These are phyloP conservation scores for Petaurus breviceps DNA, from an alignment of 2,113 vertebrate species.

Conservation along the genomic window DNA sequence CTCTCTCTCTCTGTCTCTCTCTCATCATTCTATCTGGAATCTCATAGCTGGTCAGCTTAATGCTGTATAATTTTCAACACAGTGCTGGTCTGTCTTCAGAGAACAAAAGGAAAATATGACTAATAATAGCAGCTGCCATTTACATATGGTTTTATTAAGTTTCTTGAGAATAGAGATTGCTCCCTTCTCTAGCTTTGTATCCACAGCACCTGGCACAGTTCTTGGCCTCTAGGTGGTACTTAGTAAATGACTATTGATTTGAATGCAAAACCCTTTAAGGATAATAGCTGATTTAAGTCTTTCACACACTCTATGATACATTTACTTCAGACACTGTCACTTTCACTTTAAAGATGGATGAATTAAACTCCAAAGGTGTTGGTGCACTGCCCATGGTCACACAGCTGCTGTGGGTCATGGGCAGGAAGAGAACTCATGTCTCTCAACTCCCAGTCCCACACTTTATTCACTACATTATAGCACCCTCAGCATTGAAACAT, in stretches of 20 bases:
- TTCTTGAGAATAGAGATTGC: not conserved
- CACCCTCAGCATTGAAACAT: not conserved
- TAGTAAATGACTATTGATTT: not conserved
- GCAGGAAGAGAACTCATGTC: not conserved
- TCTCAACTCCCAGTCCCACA: not conserved
- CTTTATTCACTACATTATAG: not conserved
- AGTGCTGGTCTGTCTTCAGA: not conserved
- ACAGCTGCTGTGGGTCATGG: not conserved
- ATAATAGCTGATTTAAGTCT: not conserved
- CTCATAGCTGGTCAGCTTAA: not conserved
- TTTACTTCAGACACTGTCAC: not conserved
- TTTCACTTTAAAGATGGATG: not conserved
- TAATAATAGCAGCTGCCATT: not conserved
- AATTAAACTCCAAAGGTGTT: not conserved
- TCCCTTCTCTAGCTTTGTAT: not conserved
- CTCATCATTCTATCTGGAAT: not conserved
- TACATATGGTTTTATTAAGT: not conserved
- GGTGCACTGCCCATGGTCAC: not conserved
- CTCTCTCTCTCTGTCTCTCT: not conserved
- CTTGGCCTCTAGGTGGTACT: not conserved
- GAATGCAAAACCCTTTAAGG: not conserved
- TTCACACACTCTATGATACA: not conserved
- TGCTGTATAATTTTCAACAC: not conserved
- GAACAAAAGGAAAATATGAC: not conserved
- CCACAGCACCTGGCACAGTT: not conserved